phyloP scores from a whole-genome alignment of 2,113 vertebrate genomes.

The Saguinus midas region DNA sequence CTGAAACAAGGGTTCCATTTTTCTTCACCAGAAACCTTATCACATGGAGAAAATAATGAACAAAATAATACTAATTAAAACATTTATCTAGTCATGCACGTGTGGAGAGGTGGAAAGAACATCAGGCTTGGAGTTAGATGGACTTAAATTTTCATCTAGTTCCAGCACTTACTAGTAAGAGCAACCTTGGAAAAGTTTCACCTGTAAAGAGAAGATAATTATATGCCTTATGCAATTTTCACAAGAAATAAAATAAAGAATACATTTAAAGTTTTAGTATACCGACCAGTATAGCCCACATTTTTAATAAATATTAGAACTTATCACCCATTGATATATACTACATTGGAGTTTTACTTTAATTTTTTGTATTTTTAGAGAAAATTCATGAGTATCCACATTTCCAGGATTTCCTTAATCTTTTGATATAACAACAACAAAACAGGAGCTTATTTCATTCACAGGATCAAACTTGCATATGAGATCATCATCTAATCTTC shows the following conservation, averaged over 20 bases:
- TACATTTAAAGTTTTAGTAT: neutral
- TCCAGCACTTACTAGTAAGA: constrained; percentile 9
- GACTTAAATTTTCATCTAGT: constrained; percentile 53
- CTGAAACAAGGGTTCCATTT: constrained; percentile 4
- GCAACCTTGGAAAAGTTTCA: constrained; percentile 46
- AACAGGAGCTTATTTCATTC: constrained; percentile 24
- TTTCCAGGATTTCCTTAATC: neutral
- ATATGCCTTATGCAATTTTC: constrained; percentile 28
- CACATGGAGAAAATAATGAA: neutral
- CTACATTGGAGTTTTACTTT: neutral
- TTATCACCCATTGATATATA: constrained; percentile 12
- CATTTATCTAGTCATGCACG: constrained; percentile 52
- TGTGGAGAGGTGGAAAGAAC: constrained; percentile 34
- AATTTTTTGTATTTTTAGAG: neutral
- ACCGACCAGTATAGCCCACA: neutral
- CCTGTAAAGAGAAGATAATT: constrained; percentile 40
- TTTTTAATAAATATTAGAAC: constrained; percentile 17
- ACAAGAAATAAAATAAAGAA: constrained; percentile 39
- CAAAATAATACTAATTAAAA: constrained; percentile 59
- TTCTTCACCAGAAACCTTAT: neutral
- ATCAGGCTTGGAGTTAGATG: constrained; percentile 24
- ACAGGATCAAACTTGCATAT: neutral
- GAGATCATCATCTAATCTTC: constrained; percentile 59
- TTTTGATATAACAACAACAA: neutral
- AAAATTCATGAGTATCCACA: neutral